Conservation (phyloP, 2,888 invertebrate species). For the Steinernema hermaphroditum region DNA sequence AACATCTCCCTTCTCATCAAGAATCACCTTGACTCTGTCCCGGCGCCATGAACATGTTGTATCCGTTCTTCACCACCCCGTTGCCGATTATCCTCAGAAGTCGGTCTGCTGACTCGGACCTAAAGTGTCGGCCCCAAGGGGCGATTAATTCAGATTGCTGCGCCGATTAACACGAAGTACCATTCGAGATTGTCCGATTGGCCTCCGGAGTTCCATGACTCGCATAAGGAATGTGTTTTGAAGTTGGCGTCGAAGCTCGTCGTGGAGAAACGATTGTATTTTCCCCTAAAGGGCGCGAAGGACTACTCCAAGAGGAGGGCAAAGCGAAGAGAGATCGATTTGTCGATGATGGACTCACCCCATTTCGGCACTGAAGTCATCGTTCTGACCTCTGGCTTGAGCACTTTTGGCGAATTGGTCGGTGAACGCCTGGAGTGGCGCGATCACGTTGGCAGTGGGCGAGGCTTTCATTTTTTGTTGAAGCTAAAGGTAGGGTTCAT, state of each 20-base stretch:
- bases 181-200: constrained; percentile 52
- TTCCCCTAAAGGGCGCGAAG: constrained; percentile 48
- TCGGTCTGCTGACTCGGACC: constrained; percentile 64
- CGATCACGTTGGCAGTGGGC: constrained; percentile 26
- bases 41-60: constrained; percentile 65
- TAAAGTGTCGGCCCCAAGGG: constrained; percentile 33
- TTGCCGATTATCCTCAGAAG: constrained; percentile 59
- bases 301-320: constrained; percentile 38
- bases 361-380: neutral
- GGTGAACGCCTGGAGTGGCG: constrained; percentile 36
- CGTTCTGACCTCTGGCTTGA: constrained; percentile 35
- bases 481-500: neutral
- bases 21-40: constrained; percentile 43
- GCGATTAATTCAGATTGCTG: constrained; percentile 31
- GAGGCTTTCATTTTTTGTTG: constrained; percentile 25
- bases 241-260: constrained; percentile 38
- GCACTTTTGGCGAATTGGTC: constrained; percentile 37
- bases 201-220: constrained; percentile 55
- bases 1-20: neutral
- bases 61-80: constrained; percentile 60
- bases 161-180: constrained; percentile 37
- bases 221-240: constrained; percentile 56
- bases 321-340: neutral
- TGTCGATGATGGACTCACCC: neutral
- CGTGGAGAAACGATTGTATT: constrained; percentile 39